Percentiles rank a stretch among this genome's conserved stretches.
phyloP scores from a whole-genome alignment of 2,888 invertebrate species.

The Rhingia rostrata region DNA sequence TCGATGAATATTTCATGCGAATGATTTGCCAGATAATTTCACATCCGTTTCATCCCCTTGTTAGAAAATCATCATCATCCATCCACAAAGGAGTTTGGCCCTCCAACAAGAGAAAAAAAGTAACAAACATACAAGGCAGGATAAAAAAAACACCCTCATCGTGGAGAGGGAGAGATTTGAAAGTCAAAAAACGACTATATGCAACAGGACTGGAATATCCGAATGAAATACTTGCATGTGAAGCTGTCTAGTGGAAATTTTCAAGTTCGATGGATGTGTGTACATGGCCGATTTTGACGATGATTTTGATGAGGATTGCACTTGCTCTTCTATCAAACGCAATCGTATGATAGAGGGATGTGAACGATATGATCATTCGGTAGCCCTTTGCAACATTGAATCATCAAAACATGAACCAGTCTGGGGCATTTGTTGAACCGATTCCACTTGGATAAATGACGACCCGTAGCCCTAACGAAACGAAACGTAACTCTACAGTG shows the following conservation, averaged over 20 bases:
- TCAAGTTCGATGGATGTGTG: slow-evolving; percentile 1
- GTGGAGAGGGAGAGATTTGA: background rate
- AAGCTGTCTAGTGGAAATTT: slow-evolving; percentile 1
- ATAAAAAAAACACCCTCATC: slow-evolving; percentile 16
- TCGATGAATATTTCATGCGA: slow-evolving; percentile 79
- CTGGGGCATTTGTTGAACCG: slow-evolving; percentile 45
- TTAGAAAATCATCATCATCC: background rate
- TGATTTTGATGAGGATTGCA: slow-evolving; percentile 52
- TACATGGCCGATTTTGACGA: slow-evolving; percentile 33
- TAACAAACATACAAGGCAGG: background rate
- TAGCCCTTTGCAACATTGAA: slow-evolving; percentile 3
- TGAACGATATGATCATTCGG: slow-evolving; percentile 10
- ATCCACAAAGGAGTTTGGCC: slow-evolving; percentile 16
- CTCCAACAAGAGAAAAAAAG: slow-evolving; percentile 2
- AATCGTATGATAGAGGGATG: background rate
- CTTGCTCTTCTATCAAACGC: slow-evolving; percentile 29
- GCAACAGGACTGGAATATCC: slow-evolving; percentile 2
- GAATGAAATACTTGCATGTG: background rate
- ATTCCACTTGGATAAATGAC: slow-evolving; percentile 62
- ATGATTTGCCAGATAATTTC: slow-evolving; percentile 78
- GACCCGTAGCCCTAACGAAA: background rate
- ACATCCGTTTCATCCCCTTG: slow-evolving; percentile 60
- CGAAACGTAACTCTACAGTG: too few relatives aligned
- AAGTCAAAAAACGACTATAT: background rate
- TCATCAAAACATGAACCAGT: slow-evolving; percentile 53